Base-by-base conservation (phyloP, 2,888 invertebrate species). In the Eupithecia vulgata region DNA sequence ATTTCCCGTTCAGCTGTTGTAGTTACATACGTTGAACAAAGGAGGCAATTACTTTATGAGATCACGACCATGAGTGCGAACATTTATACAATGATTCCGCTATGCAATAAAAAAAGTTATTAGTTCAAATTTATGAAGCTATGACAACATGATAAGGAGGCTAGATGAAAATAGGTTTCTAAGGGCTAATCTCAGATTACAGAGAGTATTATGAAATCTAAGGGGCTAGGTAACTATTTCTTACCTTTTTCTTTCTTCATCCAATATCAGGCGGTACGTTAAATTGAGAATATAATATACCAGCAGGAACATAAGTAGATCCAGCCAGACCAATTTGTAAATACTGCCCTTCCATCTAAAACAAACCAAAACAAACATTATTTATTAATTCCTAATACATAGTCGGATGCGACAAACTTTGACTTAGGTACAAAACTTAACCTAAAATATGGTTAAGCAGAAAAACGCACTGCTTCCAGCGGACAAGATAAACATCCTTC, bases 341-440 rank as follows among this genome's bases (percentile, higher is more conserved):
- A 99, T 97, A 88, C 98, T 98, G 62, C 98, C 99, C 80, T 96
- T 96, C 99, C 99, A 99, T 95, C 98, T 98, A 95, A 78, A 96
- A 96, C 75, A 72, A 75, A 69, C 48, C 6, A 52, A 40, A 73
- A 48, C n/a, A 1, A 17, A 15, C 30, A 52, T 52, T 52, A 52
- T 21, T 52, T 57, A 57, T 57, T 25, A 57, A 21, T 21, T 52
- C 21, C 10, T 21, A 52, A 7, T 52, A 21, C 30, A 10, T 52
- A 8, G 21, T n/a, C 3, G 21, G 10, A 10, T 52, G 57, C 25
- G 57, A 57, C 10, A 52, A 21, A 52, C 12, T 12, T 57, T 12
- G 15, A 48, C 48, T 45, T 45, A 45, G 4, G 30, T 15, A 45
- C 1, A 17, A 7, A 5, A 17, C 17, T 45, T 17, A 45, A 45